Evolutionary conservation across 2,113 vertebrate genomes (phyloP).

Genomic region (Sapajus apella): DNA sequence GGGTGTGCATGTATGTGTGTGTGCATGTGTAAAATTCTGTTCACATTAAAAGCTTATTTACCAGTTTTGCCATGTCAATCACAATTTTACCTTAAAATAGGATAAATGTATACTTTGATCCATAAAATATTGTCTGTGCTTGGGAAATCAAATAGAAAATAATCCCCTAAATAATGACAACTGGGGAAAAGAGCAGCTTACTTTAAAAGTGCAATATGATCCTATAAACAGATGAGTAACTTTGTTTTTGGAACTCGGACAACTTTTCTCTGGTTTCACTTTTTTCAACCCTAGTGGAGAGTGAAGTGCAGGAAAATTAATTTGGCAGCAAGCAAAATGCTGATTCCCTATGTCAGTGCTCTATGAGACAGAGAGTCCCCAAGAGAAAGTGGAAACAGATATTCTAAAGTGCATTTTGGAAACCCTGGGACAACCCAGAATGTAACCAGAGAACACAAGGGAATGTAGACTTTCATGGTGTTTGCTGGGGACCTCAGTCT

Average conservation of each 20-base stretch:
- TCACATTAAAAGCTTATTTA: not conserved
- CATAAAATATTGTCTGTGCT: not conserved
- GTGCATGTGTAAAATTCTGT: not conserved
- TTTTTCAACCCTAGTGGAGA: not conserved
- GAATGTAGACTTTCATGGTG: no score
- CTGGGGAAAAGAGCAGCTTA: not conserved
- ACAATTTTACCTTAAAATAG: not conserved
- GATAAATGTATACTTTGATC: not conserved
- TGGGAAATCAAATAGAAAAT: not conserved
- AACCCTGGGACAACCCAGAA: not conserved
- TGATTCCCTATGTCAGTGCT: not conserved
- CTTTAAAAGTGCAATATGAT: not conserved
- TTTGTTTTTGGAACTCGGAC: not conserved
- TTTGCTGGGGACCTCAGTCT: not conserved
- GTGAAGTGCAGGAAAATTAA: not conserved
- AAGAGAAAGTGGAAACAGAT: not conserved
- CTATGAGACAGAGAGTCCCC: not conserved
- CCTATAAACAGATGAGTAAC: not conserved
- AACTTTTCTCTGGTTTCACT: not conserved
- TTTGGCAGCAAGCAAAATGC: not conserved
- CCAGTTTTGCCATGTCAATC: not conserved
- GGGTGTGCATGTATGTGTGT: not conserved
- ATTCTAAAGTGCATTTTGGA: not conserved
- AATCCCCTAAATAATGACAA: not conserved
- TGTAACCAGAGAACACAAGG: not conserved